Evolutionary conservation across 2,113 vertebrate genomes (phyloP).

Genomic region (Aepyceros melampus): DNA sequence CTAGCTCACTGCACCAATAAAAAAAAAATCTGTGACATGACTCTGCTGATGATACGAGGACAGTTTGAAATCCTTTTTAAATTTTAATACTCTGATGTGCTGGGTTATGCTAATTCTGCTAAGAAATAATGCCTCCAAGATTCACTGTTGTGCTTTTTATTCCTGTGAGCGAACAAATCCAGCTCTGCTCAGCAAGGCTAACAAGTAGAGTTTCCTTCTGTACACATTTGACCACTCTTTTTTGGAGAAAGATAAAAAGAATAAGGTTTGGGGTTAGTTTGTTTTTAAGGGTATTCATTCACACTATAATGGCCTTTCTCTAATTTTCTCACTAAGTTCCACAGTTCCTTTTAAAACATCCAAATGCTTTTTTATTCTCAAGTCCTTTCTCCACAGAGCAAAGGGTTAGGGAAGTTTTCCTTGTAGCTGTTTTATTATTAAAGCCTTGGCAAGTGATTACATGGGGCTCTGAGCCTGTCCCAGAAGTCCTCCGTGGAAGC

Average conservation of each 20-base stretch:
- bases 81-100: conserved; percentile 86
- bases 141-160: conserved; percentile 71
- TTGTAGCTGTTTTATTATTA: conserved; percentile 41
- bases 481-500: neutral
- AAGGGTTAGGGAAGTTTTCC: conserved; percentile 38
- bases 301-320: conserved; percentile 10
- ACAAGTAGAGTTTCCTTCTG: conserved; percentile 44
- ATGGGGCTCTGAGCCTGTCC: neutral
- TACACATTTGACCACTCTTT: conserved; percentile 32
- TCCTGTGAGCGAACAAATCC: conserved; percentile 67
- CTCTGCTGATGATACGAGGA: conserved; percentile 76
- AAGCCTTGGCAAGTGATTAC: neutral
- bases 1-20: conserved; percentile 83
- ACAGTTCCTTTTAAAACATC: neutral
- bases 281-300: neutral
- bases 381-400: conserved; percentile 1
- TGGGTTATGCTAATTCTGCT: conserved; percentile 83
- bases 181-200: conserved; percentile 57
- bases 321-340: conserved; percentile 38
- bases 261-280: conserved; percentile 22
- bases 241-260: conserved; percentile 9
- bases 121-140: conserved; percentile 75
- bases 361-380: neutral
- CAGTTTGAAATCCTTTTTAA: conserved; percentile 83
- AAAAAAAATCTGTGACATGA: conserved; percentile 77